Evolutionary conservation across 2,888 invertebrate genomes (phyloP).

Genomic region (Tachina lurida): DNA sequence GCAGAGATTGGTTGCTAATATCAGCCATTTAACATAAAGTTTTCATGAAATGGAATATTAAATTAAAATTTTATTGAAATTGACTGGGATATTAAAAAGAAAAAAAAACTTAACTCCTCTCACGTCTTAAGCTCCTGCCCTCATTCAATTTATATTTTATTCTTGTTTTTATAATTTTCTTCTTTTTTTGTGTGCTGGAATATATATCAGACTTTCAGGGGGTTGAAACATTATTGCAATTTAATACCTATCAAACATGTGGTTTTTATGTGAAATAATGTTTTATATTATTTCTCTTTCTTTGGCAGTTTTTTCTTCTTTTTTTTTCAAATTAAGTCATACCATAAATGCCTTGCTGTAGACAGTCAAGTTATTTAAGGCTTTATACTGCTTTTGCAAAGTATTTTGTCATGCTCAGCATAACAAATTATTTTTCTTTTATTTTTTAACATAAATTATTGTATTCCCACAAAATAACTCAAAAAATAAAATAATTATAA

Average conservation of each 20-base stretch:
- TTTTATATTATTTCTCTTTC: constrained; percentile 73
- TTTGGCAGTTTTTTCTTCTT: constrained; percentile 47
- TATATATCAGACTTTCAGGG: constrained; percentile 75
- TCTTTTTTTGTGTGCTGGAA: constrained; percentile 70
- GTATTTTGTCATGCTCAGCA: constrained; percentile 49
- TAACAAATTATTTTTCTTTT: constrained; percentile 41
- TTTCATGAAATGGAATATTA: too few relatives aligned
- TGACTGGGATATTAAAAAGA: too few relatives aligned
- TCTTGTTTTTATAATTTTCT: background rate
- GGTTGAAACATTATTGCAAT: constrained; percentile 77
- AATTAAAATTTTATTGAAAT: too few relatives aligned
- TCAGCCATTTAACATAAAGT: too few relatives aligned
- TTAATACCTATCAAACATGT: constrained; percentile 78
- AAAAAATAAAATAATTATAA: constrained; percentile 31
- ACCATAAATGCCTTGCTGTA: constrained; percentile 37
- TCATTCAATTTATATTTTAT: background rate
- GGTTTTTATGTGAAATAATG: constrained; percentile 75
- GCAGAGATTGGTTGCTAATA: too few relatives aligned
- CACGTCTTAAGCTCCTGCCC: background rate
- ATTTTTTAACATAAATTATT: constrained; percentile 22
- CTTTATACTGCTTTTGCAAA: constrained; percentile 36
- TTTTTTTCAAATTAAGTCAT: constrained; percentile 57
- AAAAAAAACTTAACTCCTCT: background rate
- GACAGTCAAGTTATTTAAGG: constrained; percentile 33
- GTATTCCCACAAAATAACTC: background rate